phyloP scores from a whole-genome alignment of 2,113 vertebrate genomes.

The Ranitomeya imitator region DNA sequence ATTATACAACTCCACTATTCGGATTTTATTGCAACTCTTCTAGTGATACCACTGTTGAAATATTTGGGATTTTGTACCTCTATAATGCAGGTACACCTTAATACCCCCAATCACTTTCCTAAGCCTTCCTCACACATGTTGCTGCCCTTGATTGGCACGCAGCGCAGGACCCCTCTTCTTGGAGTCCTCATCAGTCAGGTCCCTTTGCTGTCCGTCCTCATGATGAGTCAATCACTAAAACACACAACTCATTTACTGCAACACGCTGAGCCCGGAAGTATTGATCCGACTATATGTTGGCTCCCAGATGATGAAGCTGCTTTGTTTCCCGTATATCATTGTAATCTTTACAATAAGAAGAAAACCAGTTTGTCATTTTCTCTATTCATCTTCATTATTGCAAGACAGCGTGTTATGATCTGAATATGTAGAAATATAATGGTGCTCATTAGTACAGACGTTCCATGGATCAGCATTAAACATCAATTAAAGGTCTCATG shows the following conservation, averaged over 20 bases:
- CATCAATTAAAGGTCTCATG: constrained; percentile 30
- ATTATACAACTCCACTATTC: too few relatives aligned
- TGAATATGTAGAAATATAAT: constrained; percentile 42
- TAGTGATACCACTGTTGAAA: too few relatives aligned
- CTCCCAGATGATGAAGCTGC: constrained; percentile 29
- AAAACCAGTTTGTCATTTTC: neutral
- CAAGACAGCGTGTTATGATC: constrained; percentile 30
- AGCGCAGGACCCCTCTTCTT: neutral
- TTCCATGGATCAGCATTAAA: constrained; percentile 13
- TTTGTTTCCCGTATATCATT: constrained; percentile 15
- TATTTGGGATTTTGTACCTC: too few relatives aligned
- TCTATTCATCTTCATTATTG: constrained; percentile 28
- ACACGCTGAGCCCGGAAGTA: constrained; percentile 19
- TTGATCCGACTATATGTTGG: constrained; percentile 24
- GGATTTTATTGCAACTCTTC: too few relatives aligned
- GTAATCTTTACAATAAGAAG: constrained; percentile 20
- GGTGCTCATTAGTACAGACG: constrained; percentile 8
- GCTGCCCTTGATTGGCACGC: neutral
- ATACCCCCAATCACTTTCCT: neutral
- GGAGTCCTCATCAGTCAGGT: neutral
- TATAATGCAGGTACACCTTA: neutral
- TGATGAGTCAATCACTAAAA: neutral
- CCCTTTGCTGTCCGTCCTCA: too few relatives aligned
- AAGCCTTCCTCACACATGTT: neutral
- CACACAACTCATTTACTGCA: constrained; percentile 20